These are phyloP conservation scores for Ctenosaura bakeri DNA, from an alignment of 2,797 vertebrate genomes.

Conservation along the genomic window DNA sequence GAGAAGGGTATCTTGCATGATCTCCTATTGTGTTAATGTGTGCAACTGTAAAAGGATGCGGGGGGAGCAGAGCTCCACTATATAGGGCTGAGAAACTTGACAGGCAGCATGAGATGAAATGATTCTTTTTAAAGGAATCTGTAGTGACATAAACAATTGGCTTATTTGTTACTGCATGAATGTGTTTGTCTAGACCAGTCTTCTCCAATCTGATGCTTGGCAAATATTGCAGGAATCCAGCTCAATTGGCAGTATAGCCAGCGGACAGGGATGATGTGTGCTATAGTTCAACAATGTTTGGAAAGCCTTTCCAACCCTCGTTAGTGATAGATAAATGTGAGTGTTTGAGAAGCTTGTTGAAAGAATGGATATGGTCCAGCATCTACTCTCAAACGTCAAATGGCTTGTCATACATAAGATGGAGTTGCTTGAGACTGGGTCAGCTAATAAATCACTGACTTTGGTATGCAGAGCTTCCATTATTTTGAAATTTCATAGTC, in stretches of 20 bases:
- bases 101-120: background rate
- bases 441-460: slow-evolving; percentile 4
- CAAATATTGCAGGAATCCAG: background rate
- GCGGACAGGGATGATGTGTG: background rate
- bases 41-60: background rate
- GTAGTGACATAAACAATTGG: too few relatives aligned
- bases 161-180: background rate
- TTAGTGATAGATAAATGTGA: background rate
- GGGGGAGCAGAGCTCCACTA: too few relatives aligned
- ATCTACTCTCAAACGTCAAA: background rate
- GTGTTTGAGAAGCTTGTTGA: background rate
- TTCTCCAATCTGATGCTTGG: background rate
- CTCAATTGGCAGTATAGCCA: background rate
- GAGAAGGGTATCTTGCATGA: background rate
- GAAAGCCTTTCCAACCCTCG: background rate
- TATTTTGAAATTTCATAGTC: background rate
- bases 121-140: background rate
- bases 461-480: background rate
- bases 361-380: background rate
- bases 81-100: background rate
- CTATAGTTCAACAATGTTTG: background rate
- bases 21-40: background rate
- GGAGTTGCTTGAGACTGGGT: background rate
- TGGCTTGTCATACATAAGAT: background rate
- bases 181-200: background rate